A percentile compares a stretch with the other conserved stretches of the same genome.
phyloP scores from a whole-genome alignment of 23 tunicate genomes.

The Trididemnum clinides region DNA sequence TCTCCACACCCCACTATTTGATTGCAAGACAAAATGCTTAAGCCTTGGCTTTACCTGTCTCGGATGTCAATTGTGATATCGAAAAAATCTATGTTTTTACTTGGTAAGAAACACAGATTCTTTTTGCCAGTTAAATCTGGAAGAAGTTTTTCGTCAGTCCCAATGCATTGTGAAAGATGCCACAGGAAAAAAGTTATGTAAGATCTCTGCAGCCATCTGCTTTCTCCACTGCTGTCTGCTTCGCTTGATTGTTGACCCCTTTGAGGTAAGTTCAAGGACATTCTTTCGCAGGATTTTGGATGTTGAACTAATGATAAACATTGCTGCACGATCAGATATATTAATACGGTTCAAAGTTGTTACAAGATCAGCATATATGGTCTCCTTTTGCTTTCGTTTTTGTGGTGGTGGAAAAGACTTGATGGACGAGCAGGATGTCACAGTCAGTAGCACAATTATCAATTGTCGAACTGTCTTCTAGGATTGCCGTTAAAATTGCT shows the following conservation, averaged over 20 bases:
- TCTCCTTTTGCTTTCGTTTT: neutral
- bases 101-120: neutral
- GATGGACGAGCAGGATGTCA: neutral
- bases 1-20: constrained; percentile 1
- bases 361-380: neutral
- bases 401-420: neutral
- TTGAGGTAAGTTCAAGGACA: neutral
- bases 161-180: too few species aligned
- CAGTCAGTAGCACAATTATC: neutral
- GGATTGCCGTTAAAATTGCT: neutral
- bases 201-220: neutral
- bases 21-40: constrained; percentile 4
- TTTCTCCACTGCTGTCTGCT: neutral
- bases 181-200: neutral
- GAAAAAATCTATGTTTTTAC: neutral
- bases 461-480: constrained; percentile 1
- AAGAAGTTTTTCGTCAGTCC: constrained; percentile 7
- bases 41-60: constrained; percentile 16
- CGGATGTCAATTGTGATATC: constrained; percentile 10
- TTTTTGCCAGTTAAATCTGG: constrained; percentile 10
- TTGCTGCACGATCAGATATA: neutral
- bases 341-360: neutral
- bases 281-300: neutral
- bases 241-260: neutral
- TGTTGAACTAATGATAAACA: neutral